A percentile compares a stretch with the other conserved stretches of the same genome.
These are phyloP conservation scores for Dorcus hopei DNA, from an alignment of 2,888 invertebrate species.

Conservation along the genomic window DNA sequence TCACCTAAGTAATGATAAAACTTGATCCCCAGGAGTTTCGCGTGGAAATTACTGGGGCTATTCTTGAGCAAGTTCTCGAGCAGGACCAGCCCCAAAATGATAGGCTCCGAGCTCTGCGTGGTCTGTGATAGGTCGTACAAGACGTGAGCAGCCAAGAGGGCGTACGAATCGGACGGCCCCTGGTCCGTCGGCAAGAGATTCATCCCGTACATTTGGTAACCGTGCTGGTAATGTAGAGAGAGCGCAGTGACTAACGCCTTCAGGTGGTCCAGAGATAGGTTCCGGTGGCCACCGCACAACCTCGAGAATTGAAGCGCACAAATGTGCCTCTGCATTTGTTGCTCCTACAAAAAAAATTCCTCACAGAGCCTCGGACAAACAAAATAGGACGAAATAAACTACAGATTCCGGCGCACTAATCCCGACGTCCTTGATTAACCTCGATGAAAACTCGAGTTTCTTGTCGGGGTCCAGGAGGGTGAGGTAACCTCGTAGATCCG, in stretches of 20 bases:
- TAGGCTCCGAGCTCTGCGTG: slow-evolving; percentile 54
- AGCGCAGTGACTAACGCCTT: slow-evolving; percentile 61
- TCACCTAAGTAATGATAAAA: slow-evolving; percentile 74
- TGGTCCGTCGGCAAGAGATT: slow-evolving; percentile 66
- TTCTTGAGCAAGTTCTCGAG: slow-evolving; percentile 70
- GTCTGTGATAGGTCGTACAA: slow-evolving; percentile 58
- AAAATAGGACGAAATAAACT: slow-evolving; percentile 37
- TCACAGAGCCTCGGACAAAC: background rate
- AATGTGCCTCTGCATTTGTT: slow-evolving; percentile 80
- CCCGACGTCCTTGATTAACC: slow-evolving; percentile 62
- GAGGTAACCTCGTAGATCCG: slow-evolving; percentile 76
- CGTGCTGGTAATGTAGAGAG: slow-evolving; percentile 64
- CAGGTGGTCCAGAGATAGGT: slow-evolving; percentile 54
- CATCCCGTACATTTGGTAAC: slow-evolving; percentile 54
- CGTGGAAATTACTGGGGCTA: slow-evolving; percentile 86
- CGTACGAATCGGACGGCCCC: slow-evolving; percentile 76
- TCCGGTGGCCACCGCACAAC: slow-evolving; percentile 65
- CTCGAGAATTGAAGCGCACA: slow-evolving; percentile 74
- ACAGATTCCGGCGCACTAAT: slow-evolving; percentile 64
- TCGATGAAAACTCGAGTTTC: slow-evolving; percentile 57
- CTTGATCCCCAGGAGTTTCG: slow-evolving; percentile 78
- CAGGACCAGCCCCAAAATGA: slow-evolving; percentile 64
- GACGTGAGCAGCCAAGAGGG: slow-evolving; percentile 72
- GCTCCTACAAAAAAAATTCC: slow-evolving; percentile 49
- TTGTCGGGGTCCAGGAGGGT: slow-evolving; percentile 64